Conservation (phyloP, 2,888 invertebrate genomes). For the Octonoba sinensis region DNA sequence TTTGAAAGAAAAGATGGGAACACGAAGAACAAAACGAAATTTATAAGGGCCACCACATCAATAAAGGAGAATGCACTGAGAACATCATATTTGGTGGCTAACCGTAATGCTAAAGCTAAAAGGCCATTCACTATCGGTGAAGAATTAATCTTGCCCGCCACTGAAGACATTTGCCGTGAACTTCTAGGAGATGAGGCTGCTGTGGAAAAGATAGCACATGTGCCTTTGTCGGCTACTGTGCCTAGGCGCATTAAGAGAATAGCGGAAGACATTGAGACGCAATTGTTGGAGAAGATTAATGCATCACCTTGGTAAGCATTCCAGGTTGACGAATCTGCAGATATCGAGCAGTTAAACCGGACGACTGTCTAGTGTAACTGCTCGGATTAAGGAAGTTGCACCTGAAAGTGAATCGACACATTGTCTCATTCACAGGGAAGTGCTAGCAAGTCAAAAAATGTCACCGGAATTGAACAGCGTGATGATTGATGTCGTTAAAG, state of each 20-base stretch:
- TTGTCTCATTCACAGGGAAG: slow-evolving; percentile 16
- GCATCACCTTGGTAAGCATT: slow-evolving; percentile 25
- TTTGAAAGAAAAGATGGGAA: slow-evolving; percentile 13
- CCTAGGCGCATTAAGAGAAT: slow-evolving; percentile 25
- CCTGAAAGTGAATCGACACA: slow-evolving; percentile 19
- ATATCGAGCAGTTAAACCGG: slow-evolving; percentile 11
- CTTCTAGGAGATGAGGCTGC: slow-evolving; percentile 9
- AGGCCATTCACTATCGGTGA: slow-evolving; percentile 46
- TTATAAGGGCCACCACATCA: slow-evolving; percentile 33
- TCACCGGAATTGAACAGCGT: background rate
- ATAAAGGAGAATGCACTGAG: slow-evolving; percentile 33
- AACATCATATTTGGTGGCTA: slow-evolving; percentile 41
- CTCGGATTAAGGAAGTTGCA: slow-evolving; percentile 30
- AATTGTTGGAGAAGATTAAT: slow-evolving; percentile 34
- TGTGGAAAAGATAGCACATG: slow-evolving; percentile 21
- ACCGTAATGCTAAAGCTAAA: slow-evolving; percentile 44
- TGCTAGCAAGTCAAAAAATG: slow-evolving; percentile 15
- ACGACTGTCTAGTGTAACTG: slow-evolving; percentile 17
- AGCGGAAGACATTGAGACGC: slow-evolving; percentile 16
- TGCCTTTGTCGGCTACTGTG: slow-evolving; percentile 16
- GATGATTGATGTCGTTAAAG: slow-evolving; percentile 24
- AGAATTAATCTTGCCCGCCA: slow-evolving; percentile 18
- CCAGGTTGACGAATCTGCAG: slow-evolving; percentile 45
- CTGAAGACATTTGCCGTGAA: slow-evolving; percentile 18
- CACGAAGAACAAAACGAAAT: slow-evolving; percentile 24